Base-by-base conservation (phyloP, 2,797 vertebrate genomes). In the Sylvilagus floridanus region DNA sequence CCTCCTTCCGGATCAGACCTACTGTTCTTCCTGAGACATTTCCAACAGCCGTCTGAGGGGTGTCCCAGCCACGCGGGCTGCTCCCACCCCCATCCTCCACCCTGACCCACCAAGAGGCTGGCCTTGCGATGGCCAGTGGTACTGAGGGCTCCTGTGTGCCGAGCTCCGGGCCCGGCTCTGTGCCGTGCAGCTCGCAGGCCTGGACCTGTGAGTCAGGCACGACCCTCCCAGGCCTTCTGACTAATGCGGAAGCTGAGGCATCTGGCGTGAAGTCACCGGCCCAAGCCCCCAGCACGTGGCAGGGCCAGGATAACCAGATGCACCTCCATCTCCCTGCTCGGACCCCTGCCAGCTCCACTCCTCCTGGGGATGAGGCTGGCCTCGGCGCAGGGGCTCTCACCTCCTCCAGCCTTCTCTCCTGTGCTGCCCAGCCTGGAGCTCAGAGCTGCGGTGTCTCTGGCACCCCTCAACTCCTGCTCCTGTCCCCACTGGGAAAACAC, bases 381-480 rank as follows among this genome's bases (percentile, higher is more conserved):
- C 37, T 37, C 5, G 37, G 37, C 3, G 37, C 37, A 6, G 37
- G 37, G 37, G 37, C 37, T 37, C 37, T 37, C 37, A 37, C 37
- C 37, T 37, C 37, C 37, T 37, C 37, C 37, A 37, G 37, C 14
- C 6, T 50, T 26, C 63, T 54, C 75, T 30, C 52, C 2, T 22
- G 75, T 0, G 9, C 65, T 2, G 24, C 72, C 68, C 50, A 10
- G 22, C 73, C 35, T 13, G 22, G 8, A 77, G 73, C 28, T 69
- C 72, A 10, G 11, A 0, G 65, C 3, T n/a, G 37, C 2, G 3
- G 13, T 0, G 9, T 28, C 28, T 0, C 86, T 1, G 2, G 73
- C 60, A 32, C 42, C 47, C 11, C n/a, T 6, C 37, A 60, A 26
- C 37, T 6, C 37, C 37, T 4, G 37, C 37, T 37, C 13, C 32